Evolutionary conservation across 2,113 vertebrate genomes (phyloP), one percentile per base, ranked within the genome.

Genomic region (Dicentrarchus labrax): DNA sequence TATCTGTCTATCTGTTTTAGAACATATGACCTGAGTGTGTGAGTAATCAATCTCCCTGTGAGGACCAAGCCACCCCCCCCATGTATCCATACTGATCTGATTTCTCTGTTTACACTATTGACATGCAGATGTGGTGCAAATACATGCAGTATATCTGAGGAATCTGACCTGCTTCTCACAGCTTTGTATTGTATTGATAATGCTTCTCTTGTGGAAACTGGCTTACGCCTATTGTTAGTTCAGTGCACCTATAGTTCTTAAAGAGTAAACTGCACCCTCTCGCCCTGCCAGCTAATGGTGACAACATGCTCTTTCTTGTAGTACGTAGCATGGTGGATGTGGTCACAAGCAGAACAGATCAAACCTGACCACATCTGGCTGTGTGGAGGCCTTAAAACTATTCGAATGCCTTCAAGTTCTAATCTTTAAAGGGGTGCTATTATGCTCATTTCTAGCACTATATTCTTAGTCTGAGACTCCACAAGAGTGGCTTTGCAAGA

Each of bases 111-210:
- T 8, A 69, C 5, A 6, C 56, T 21, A 2, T 13, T 50, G 72
- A 61, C 24, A 15, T 38, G 22, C 57, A n/a, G 41, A 41, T 36
- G 39, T 19, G 12, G 15, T 70, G 4, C 3, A 51, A 43, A 43
- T 7, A 59, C 22, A 15, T 30, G 0, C 39, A 67, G 41, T 43
- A 8, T 43, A 38, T 30, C 54, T 41, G 13, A 17, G 0, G 48
- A 17, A 45, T 80, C 72, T 84, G 78, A 77, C 67, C 84, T 73
- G 72, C 39, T 80, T 83, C 72, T 22, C 45, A 65, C 13, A 69
- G 17, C 61, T 41, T 41, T 54, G 12, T 19, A 22, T 47, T 47
- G 2, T 16, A 0, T 22, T n/a, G 7, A 30, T 51, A 41, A 48
- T 30, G 10, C 41, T 38, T 39, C 4, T 21, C 9, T 19, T 50